Base-by-base conservation (phyloP, 2,113 vertebrate genomes). In the Hippocampus comes region DNA sequence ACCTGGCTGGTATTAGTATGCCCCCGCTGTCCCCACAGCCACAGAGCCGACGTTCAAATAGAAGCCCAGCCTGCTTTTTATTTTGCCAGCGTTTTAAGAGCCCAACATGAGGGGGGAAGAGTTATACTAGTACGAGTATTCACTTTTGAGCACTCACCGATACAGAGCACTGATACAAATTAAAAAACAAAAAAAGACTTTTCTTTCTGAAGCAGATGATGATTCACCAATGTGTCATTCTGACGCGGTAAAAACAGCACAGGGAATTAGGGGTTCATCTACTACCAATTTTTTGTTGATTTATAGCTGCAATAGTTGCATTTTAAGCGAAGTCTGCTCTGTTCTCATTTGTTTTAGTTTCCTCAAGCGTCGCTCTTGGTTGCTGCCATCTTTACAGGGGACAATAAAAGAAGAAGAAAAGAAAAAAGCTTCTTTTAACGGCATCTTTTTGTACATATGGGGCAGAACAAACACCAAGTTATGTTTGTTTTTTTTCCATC, bases 1-100 rank as follows among this genome's bases (percentile, higher is more conserved):
- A 83, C 85, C 67, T 71, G 73, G 70, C 75, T 66, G 81, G 75
- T 80, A 84, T 89, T 89, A 86, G 83, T 87, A 86, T 90, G 79
- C 85, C 82, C 75, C 70, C 60, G 63, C 78, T 84, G 82, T 81
- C 81, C 61, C 76, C 21, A 53, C 25, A 14, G 12, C n/a, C 57
- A 51, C 73, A 64, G 41, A 7, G 25, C 5, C 57, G 15, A 61
- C 25, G 7, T 18, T 46, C 23, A 18, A 66, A 48, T 20, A 27
- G 42, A 48, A 46, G 6, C n/a, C 23, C 23, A 4, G 43, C n/a
- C 23, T 27, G 64, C 64, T 9, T 61, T 57, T 49, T n/a, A 7
- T 7, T 17, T 49, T 20, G 17, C 17, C 6, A 5, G 48, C 17
- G 6, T 51, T 51, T 51, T 51, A 51, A 38, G 43, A 11, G 11